Evolutionary conservation across 2,888 invertebrate species (phyloP), one percentile per base, ranked within the genome.

Genomic region (Polydrusus pterygomalis): DNA sequence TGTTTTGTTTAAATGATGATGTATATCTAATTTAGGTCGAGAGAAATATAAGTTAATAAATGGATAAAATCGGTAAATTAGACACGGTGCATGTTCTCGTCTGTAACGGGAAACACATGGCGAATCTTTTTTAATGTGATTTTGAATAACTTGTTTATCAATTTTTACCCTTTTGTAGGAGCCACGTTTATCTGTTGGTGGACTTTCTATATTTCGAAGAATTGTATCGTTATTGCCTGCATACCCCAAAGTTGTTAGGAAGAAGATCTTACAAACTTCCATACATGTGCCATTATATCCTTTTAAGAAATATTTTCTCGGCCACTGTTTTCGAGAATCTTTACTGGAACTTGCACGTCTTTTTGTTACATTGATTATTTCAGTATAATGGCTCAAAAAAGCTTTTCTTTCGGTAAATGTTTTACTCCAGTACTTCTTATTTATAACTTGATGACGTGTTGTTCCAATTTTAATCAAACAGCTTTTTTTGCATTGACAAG

Each of bases 171-270:
- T 49, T 49, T 17, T 49, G 47, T 49, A 15, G 10, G 47, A 49
- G 5, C 47, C 15, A 49, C 47, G 47, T 10, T 49, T 49, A 49
- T 49, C 47, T 49, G 15, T 49, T 49, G 47, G 17, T 15, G 47
- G 47, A 10, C 47, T 49, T 17, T 17, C 47, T 9, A 49, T 49
- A 17, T 49, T 49, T 49, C 17, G 47, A 5, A 49, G 17, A 10
- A 49, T 49, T 17, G 47, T 17, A 17, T 49, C 47, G 17, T 49
- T 49, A 49, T 49, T 49, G 7, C 47, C 17, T 49, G 17, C 15
- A 17, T 49, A 49, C 10, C 47, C 47, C 17, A 49, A 17, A 10
- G 47, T 49, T 49, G 47, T 49, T 49, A 49, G 2, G 17, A 49
- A 45, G 13, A 15, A 49, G 7, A 49, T 17, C 47, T 49, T 49